Evolutionary conservation across 2,113 vertebrate species (phyloP).

Genomic region (Procavia capensis): DNA sequence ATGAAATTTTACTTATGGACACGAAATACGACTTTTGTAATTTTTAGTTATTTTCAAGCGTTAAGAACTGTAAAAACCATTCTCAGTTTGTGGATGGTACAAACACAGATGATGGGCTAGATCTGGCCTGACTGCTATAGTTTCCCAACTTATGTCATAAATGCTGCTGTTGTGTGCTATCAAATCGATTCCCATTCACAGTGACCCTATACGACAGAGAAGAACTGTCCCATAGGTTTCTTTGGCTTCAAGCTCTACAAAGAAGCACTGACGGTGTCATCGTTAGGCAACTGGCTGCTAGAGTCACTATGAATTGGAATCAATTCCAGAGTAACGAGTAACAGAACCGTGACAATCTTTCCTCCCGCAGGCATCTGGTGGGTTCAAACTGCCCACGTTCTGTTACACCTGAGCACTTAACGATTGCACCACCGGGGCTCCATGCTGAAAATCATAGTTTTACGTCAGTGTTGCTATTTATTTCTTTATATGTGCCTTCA

Average conservation of each 20-base stretch:
- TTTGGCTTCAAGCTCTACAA: neutral
- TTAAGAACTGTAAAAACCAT: slow-evolving; percentile 1
- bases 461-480: neutral
- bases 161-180: neutral
- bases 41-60: neutral
- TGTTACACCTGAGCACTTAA: neutral
- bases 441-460: neutral
- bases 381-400: neutral
- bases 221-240: too few species aligned
- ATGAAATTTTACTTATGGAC: slow-evolving; percentile 17
- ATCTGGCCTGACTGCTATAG: neutral
- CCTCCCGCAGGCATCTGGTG: neutral
- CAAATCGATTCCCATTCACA: neutral
- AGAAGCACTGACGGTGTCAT: neutral
- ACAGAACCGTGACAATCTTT: neutral
- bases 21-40: neutral
- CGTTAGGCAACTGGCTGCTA: neutral
- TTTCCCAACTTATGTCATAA: neutral
- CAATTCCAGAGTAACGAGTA: neutral
- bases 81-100: neutral
- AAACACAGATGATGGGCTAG: neutral
- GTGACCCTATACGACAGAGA: neutral
- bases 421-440: neutral
- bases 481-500: neutral
- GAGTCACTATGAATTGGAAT: neutral